Evolutionary conservation across 2,888 invertebrate genomes (phyloP).

Genomic region (Drosophila stalkeri): DNA sequence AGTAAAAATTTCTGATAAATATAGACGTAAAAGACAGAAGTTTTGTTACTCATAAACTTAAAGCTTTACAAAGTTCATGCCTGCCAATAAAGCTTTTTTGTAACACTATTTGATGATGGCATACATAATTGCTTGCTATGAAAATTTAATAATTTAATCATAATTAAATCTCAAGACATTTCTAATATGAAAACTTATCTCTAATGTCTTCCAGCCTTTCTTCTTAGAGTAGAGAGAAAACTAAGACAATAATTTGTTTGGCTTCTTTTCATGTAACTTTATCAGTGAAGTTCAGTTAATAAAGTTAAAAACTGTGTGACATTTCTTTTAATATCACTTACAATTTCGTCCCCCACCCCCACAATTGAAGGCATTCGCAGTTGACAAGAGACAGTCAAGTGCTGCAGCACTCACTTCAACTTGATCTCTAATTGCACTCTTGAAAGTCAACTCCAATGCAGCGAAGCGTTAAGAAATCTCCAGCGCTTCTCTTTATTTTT

Average conservation of each 20-base stretch:
- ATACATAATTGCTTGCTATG: too few species aligned
- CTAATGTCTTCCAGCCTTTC: not conserved
- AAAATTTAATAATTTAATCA: too few species aligned
- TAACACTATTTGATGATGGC: too few species aligned
- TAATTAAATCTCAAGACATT: not conserved
- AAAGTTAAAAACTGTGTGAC: not conserved
- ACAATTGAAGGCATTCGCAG: not conserved
- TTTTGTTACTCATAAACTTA: too few species aligned
- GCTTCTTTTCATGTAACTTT: conserved; percentile 5
- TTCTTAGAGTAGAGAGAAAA: not conserved
- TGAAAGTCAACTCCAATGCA: conserved; percentile 21
- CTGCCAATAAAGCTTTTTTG: too few species aligned
- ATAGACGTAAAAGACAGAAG: too few species aligned
- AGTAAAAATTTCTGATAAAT: too few species aligned
- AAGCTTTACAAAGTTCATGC: too few species aligned
- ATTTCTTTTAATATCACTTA: conserved; percentile 4
- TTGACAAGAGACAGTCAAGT: not conserved
- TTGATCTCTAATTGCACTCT: conserved; percentile 14
- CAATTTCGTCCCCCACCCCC: conserved; percentile 11
- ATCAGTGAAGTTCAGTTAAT: not conserved
- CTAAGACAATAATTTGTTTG: not conserved
- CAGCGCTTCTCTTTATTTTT: not conserved
- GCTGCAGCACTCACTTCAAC: conserved; percentile 21
- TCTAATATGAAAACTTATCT: not conserved
- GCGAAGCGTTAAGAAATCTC: conserved; percentile 22